A percentile compares a stretch with the other conserved stretches of the same genome.
Conservation (phyloP, 2,888 invertebrate species). For the Acleris cristana region DNA sequence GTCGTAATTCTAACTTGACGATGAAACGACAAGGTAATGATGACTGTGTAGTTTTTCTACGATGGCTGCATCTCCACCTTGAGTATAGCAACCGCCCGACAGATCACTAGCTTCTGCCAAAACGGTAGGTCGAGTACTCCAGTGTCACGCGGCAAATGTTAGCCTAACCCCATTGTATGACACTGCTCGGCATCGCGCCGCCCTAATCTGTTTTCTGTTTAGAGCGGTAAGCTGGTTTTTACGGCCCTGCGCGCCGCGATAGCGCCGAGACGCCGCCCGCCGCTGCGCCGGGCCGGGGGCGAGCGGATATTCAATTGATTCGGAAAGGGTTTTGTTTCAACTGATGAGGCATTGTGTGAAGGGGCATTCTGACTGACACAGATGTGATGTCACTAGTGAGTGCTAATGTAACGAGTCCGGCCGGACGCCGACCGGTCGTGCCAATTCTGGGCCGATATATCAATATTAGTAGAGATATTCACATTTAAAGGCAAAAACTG, state of each 20-base stretch:
- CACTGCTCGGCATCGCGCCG: not conserved
- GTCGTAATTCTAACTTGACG: too few relatives aligned
- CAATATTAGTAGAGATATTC: too few relatives aligned
- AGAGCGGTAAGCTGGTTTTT: constrained; percentile 83
- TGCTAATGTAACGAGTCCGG: not conserved
- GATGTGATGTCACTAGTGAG: too few relatives aligned
- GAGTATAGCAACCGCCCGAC: too few relatives aligned
- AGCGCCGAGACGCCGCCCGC: constrained; percentile 49
- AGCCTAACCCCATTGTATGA: not conserved
- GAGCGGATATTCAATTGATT: constrained; percentile 61
- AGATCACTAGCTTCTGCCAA: too few relatives aligned
- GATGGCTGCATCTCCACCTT: too few relatives aligned
- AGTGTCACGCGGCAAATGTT: not conserved
- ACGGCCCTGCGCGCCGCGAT: constrained; percentile 77
- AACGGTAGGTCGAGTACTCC: not conserved
- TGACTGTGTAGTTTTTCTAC: too few relatives aligned
- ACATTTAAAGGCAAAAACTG: too few relatives aligned
- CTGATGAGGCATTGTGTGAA: constrained; percentile 10
- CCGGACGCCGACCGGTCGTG: too few relatives aligned
- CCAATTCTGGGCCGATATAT: too few relatives aligned
- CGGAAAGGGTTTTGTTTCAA: constrained; percentile 45
- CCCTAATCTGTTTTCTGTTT: constrained; percentile 38
- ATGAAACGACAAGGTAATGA: too few relatives aligned
- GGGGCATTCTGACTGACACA: not conserved
- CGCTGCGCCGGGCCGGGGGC: constrained; percentile 31